Conservation (phyloP, 2,113 vertebrate genomes). For the Pygoscelis antarcticus region DNA sequence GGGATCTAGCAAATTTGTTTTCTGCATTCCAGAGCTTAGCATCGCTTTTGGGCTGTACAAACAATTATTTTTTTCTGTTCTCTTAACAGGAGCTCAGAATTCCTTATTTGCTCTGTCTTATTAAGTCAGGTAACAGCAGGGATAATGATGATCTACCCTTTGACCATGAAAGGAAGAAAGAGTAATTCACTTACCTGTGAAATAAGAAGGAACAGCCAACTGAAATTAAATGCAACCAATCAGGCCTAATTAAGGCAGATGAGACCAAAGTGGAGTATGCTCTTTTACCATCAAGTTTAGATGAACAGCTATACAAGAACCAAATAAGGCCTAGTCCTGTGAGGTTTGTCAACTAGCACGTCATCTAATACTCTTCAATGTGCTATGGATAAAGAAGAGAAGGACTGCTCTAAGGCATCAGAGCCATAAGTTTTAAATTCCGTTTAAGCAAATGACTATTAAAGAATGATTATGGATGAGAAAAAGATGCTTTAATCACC, state of each 20-base stretch:
- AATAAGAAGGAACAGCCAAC: neutral
- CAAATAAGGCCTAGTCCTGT: neutral
- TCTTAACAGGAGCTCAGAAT: neutral
- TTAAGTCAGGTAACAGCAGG: neutral
- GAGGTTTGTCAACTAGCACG: neutral
- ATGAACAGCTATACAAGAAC: neutral
- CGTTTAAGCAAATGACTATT: neutral
- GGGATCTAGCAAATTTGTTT: neutral
- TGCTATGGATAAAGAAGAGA: neutral
- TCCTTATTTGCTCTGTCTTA: neutral
- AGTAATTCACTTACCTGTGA: neutral
- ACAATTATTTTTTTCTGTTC: neutral
- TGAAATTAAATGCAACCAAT: neutral
- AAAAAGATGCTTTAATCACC: neutral
- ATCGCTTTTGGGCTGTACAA: neutral
- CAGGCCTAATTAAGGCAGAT: neutral
- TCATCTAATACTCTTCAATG: neutral
- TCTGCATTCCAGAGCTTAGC: neutral
- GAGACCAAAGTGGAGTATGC: neutral
- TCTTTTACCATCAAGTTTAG: neutral
- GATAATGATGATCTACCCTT: neutral
- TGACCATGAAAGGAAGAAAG: neutral
- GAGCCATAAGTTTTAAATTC: neutral
- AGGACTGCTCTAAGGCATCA: neutral
- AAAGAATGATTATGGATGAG: neutral